Percentiles rank a stretch among this genome's conserved stretches.
phyloP scores from a whole-genome alignment of 2,888 invertebrate genomes.

The Andrena flavipes region DNA sequence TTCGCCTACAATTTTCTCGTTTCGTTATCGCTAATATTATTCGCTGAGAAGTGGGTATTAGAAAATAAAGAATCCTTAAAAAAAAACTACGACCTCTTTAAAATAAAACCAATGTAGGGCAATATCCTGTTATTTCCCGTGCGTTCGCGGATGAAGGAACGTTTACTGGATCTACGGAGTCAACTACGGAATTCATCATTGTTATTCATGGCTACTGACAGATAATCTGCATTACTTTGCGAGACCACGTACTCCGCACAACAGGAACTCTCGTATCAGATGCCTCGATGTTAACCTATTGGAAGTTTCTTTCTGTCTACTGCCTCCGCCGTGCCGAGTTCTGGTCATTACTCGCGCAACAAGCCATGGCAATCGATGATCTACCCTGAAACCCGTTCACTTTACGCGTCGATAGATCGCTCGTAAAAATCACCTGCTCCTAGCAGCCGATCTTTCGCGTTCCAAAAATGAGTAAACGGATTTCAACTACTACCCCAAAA shows the following conservation, averaged over 20 bases:
- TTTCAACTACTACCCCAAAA: constrained; percentile 4
- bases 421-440: neutral
- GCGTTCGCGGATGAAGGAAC: neutral
- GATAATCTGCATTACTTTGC: neutral
- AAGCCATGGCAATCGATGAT: neutral
- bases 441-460: neutral
- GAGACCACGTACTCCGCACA: neutral
- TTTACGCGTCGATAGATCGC: neutral
- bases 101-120: neutral
- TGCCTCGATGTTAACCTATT: neutral
- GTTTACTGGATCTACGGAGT: neutral
- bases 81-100: neutral
- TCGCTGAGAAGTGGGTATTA: too few species aligned
- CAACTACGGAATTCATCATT: neutral
- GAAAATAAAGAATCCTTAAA: neutral
- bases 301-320: neutral
- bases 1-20: too few species aligned
- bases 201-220: neutral
- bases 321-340: neutral
- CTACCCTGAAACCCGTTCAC: too few species aligned
- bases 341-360: neutral
- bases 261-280: neutral
- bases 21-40: too few species aligned
- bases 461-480: neutral
- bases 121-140: neutral